Evolutionary conservation across 2,113 vertebrate genomes (phyloP).

Genomic region (Clarias batrachus): DNA sequence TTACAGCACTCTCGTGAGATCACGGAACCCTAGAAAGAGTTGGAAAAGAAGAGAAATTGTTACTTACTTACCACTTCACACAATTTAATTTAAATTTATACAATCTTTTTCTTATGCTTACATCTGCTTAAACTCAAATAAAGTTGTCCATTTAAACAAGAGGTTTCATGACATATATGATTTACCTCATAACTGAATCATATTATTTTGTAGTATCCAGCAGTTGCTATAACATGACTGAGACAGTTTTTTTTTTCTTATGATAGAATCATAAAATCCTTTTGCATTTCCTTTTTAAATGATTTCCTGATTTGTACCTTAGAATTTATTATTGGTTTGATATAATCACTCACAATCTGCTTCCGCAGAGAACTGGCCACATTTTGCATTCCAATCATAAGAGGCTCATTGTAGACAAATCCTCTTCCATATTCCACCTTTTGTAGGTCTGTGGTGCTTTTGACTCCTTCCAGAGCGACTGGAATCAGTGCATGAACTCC

Average conservation of each 20-base stretch:
- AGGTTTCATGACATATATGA: neutral
- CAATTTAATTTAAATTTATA: neutral
- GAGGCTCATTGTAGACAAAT: slow-evolving; percentile 73
- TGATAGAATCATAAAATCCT: neutral
- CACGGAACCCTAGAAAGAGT: slow-evolving; percentile 68
- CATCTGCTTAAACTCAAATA: neutral
- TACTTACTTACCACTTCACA: neutral
- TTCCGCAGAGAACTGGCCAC: slow-evolving; percentile 72
- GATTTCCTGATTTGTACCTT: neutral
- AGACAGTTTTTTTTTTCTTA: neutral
- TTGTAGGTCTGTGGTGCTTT: slow-evolving; percentile 71
- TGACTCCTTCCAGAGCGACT: slow-evolving; percentile 75
- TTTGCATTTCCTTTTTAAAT: neutral
- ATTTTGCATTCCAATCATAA: slow-evolving; percentile 74
- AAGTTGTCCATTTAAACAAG: neutral
- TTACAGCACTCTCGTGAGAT: slow-evolving; percentile 79
- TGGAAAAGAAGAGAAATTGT: neutral
- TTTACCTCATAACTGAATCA: neutral
- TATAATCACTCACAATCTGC: slow-evolving; percentile 78
- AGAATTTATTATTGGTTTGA: neutral
- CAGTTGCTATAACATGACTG: neutral
- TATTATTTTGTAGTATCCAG: neutral
- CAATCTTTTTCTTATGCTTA: neutral
- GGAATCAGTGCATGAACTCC: slow-evolving; percentile 78
- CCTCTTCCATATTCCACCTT: slow-evolving; percentile 87